Base-by-base conservation (phyloP, 2,797 vertebrate species). In the Danio kyathit region DNA sequence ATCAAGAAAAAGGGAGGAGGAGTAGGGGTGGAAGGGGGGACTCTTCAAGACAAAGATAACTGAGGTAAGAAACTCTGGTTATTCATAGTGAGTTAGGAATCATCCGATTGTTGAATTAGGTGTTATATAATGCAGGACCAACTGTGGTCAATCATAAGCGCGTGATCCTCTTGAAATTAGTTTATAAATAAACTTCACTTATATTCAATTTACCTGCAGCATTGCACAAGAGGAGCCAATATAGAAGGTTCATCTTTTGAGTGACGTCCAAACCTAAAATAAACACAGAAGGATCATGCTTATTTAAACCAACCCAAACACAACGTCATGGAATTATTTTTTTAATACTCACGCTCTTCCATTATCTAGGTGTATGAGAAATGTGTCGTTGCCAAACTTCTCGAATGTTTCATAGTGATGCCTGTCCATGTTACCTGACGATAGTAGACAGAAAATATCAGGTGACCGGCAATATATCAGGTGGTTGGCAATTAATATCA, bases 341-440 rank as follows among this genome's bases (percentile, higher is more conserved):
- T 17, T 17, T 17, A 48, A 52, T 59, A 88, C 94, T 95, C 93
- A 97, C 97, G 95, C 97, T 86, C 97, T 93, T 74, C 97, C 97
- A 0, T 99, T 98, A 90, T 99, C 97, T 69, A 99, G 92, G 84
- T 99, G 97, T 80, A 99, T 90, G 17, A 98, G 93, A 82, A 97
- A 97, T 0, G 97, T 98, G 70, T 96, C 90, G 0, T 98, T 98
- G 77, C 96, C 97, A 89, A 99, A 99, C 89, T 96, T 97, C 90
- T 98, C 96, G 72, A 98, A 99, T 0, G 97, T 99, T 88, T 99
- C 97, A 0, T 98, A 98, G 88, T 99, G 97, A 74, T 99, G 97
- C 1, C 97, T 92, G 89, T 99, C 97, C 97, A 99, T 97, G 90
- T 99, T 99, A 78, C 97, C 97, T 99, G n/a, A 17, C 73, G 64